Percentiles rank a stretch among this genome's conserved stretches.
These are phyloP conservation scores for Drosophila tanythrix DNA, from an alignment of 2,888 invertebrate genomes.

Conservation along the genomic window DNA sequence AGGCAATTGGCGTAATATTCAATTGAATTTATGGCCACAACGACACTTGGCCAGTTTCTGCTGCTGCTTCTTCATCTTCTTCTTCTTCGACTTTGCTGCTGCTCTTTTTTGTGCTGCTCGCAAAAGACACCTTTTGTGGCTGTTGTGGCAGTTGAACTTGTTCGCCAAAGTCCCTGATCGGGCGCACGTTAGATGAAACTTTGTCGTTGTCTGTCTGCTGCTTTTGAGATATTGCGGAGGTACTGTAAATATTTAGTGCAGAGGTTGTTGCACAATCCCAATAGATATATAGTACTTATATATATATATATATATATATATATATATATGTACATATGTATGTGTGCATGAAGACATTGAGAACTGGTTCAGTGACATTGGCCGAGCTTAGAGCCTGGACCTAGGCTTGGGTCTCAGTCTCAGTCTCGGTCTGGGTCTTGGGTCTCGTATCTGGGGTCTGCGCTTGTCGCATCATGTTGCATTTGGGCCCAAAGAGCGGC, in stretches of 20 bases:
- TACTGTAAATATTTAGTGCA: slow-evolving; percentile 81
- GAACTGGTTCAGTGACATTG: slow-evolving; percentile 82
- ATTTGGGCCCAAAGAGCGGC: slow-evolving; percentile 53
- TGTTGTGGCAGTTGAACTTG: slow-evolving; percentile 70
- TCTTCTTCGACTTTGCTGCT: background rate
- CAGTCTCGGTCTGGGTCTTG: background rate
- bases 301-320: background rate
- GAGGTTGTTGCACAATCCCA: slow-evolving; percentile 73
- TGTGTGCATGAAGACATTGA: slow-evolving; percentile 74
- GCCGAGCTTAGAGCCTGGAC: slow-evolving; percentile 44
- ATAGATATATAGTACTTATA: slow-evolving; percentile 45
- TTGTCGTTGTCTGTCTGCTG: slow-evolving; percentile 44
- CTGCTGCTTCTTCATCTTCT: slow-evolving; percentile 1
- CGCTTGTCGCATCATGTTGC: slow-evolving; percentile 79
- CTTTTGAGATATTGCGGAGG: slow-evolving; percentile 82
- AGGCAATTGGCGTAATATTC: slow-evolving; percentile 82
- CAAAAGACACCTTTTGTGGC: slow-evolving; percentile 67
- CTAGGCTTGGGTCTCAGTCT: slow-evolving; percentile 5
- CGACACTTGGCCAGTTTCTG: slow-evolving; percentile 71
- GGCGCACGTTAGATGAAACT: slow-evolving; percentile 56
- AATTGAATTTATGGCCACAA: slow-evolving; percentile 82
- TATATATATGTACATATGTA: background rate
- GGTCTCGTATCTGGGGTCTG: slow-evolving; percentile 13
- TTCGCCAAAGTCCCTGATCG: slow-evolving; percentile 48
- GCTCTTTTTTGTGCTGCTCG: slow-evolving; percentile 24